These are phyloP conservation scores for Castor canadensis DNA, from an alignment of 2,113 vertebrate genomes.

Conservation along the genomic window DNA sequence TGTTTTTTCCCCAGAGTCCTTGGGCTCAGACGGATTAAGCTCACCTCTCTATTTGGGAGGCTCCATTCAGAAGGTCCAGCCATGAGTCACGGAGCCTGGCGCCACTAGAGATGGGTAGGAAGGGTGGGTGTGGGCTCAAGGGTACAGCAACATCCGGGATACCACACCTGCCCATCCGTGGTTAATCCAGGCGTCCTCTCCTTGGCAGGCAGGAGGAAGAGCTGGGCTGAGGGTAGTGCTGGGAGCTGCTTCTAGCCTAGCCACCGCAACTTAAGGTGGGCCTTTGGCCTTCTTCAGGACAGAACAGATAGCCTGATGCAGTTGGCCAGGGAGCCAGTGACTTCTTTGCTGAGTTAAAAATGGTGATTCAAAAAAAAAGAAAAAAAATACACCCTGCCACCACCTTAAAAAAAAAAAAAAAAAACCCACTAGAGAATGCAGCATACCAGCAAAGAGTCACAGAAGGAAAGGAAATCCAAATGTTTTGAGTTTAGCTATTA, in stretches of 20 bases:
- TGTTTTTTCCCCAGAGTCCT: not conserved
- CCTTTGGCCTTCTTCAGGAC: not conserved
- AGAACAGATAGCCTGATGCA: slow-evolving; percentile 48
- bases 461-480: slow-evolving; percentile 83
- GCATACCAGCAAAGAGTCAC: slow-evolving; percentile 73
- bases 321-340: slow-evolving; percentile 66
- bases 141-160: not conserved
- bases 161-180: not conserved
- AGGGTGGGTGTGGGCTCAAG: not conserved
- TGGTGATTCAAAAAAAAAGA: slow-evolving; percentile 66
- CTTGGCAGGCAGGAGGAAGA: no score
- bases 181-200: not conserved
- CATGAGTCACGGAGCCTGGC: not conserved
- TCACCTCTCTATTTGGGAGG: not conserved
- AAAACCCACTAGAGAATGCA: slow-evolving; percentile 75
- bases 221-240: not conserved
- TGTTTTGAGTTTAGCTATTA: slow-evolving; percentile 89
- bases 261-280: not conserved
- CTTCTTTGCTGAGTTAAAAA: slow-evolving; percentile 75
- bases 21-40: not conserved
- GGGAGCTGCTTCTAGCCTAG: not conserved
- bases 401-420: not conserved
- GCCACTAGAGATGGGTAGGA: not conserved
- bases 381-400: not conserved
- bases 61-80: not conserved